Base-by-base conservation (phyloP, 2,888 invertebrate genomes). In the Nemurella pictetii region DNA sequence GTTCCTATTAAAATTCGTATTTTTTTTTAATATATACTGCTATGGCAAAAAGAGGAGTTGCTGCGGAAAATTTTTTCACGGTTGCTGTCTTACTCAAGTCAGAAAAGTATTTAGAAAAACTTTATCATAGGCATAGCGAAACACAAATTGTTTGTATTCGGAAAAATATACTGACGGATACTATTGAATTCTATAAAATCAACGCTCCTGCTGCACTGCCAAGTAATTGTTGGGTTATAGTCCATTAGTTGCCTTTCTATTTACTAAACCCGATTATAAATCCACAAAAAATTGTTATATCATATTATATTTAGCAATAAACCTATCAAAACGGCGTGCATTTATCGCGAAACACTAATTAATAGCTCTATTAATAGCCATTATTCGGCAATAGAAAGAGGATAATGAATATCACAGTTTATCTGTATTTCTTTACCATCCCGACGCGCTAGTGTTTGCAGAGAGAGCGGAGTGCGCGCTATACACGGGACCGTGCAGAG, bases 401-500 rank as follows among this genome's bases (percentile, higher is more conserved):
- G 75, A 81, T 81, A 81, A 81, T 26, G 36, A 26, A 81, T 81
- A 81, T 81, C 26, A 81, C 27, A 81, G 26, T 15, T 81, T 32
- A 81, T 55, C 55, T 55, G 5, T 12, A 55, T 55, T 55, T 55
- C 55, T 55, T 55, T 55, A 1, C 55, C 55, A 55, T 20, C 1
- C 12, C 55, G 55, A 2, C 9, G 9, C 2, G 55, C 55, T 20
- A 55, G 15, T 55, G 55, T 55, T 55, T 55, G 29, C 35, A 28
- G 15, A 3, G 28, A 29, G 3, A 25, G n/a, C 29, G 30, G 35
- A 20, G 32, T 20, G 35, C 12, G 0, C 27, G 28, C 4, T n/a
- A n/a, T n/a, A n/a, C n/a, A n/a, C n/a, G n/a, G 77, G 29, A 84
- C 2, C 20, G 84, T 75, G 28, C n/a, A n/a, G 75, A 80, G 84